phyloP scores from a whole-genome alignment of 2,888 invertebrate genomes.

The Agapostemon virescens region DNA sequence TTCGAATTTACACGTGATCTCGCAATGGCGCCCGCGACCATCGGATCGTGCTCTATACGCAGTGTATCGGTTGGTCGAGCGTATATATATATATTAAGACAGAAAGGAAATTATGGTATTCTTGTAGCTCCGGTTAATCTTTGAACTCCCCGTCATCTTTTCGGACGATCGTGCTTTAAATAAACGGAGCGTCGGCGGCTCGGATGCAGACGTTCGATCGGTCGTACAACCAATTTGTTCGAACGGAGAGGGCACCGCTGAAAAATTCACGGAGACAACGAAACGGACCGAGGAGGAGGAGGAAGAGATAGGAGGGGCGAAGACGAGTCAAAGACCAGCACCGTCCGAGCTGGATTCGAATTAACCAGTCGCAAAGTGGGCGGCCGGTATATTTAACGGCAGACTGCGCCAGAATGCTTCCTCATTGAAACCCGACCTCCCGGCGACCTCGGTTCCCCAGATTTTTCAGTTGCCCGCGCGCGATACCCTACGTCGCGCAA shows the following conservation, averaged over 20 bases:
- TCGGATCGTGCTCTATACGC: not conserved
- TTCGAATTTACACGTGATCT: not conserved
- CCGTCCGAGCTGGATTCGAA: conserved; percentile 46
- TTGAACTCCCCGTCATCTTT: not conserved
- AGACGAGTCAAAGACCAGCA: conserved; percentile 54
- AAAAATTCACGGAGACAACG: conserved; percentile 35
- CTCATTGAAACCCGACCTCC: conserved; percentile 63
- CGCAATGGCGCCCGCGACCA: not conserved
- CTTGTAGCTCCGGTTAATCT: not conserved
- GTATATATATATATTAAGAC: not conserved
- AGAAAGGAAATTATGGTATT: conserved; percentile 1
- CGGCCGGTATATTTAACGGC: conserved; percentile 62
- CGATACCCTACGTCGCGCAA: not conserved
- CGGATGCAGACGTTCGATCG: conserved; percentile 28
- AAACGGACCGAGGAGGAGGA: not conserved
- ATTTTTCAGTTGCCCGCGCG: conserved; percentile 40
- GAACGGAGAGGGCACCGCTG: conserved; percentile 8
- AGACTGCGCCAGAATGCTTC: conserved; percentile 63
- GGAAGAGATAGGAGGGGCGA: conserved; percentile 15
- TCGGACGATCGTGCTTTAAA: not conserved
- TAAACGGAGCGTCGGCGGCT: not conserved
- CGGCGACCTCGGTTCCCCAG: conserved; percentile 53
- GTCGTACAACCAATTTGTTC: conserved; percentile 21
- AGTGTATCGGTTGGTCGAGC: not conserved
- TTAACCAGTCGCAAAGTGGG: conserved; percentile 57